Evolutionary conservation across 2,797 vertebrate genomes (phyloP), one percentile per base, ranked within the genome.

Genomic region (Myotis pilosus): DNA sequence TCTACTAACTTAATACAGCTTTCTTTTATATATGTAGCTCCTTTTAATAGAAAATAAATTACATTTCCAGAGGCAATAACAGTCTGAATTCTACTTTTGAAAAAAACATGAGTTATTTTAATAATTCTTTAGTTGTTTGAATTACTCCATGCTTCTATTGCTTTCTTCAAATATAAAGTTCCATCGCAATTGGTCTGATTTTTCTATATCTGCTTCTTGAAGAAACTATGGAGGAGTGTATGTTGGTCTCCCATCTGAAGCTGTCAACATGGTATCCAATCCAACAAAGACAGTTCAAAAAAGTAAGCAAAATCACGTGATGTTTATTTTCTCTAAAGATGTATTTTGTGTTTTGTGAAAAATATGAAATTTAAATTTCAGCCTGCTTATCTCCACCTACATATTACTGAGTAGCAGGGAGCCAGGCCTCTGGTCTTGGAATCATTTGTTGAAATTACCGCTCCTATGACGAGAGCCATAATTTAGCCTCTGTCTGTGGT

Each of bases 151-250:
- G 23, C 71, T 86, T 41, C 41, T 89, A 1, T 80, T 11, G n/a
- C 15, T 0, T 79, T 68, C 49, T 64, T 38, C 16, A 23, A 1
- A 33, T 41, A 33, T 51, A 11, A 25, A 55, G 47, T 16, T 68
- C 16, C 17, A 30, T 88, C 53, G 47, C 71, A 9, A 2, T 71
- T 33, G 69, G 2, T 62, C 84, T 94, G 57, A 81, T 74, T 89
- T 91, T 75, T 86, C 76, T 57, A 4, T 22, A 5, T 69, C 60
- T 85, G 25, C 87, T 93, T 95, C 75, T 91, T 97, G 49, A 92
- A 99, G 99, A 98, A 99, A 99, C 97, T 99, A 99, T 41, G 99
- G 99, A 0, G 99, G 99, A 0, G 99, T 99, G 2, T 99, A 99
- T 25, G 99, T 99, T 68, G 99, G 99, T 64, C 97, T 99, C 28